Evolutionary conservation across 2,113 vertebrate species (phyloP), one percentile per base, ranked within the genome.

Genomic region (Nycticebus coucang): DNA sequence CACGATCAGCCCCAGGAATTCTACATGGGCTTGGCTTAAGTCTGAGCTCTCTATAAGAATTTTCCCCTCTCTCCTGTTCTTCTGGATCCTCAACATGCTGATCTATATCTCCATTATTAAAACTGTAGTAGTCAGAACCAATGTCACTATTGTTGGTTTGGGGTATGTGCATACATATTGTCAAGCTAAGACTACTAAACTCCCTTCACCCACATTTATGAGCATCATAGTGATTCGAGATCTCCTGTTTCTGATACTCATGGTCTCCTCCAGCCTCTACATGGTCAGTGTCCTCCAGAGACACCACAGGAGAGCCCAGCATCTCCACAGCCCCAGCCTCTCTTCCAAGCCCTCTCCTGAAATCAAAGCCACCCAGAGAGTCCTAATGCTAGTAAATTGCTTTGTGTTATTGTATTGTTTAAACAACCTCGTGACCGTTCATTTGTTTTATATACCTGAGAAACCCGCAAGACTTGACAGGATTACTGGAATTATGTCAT

Each of bases 171-270:
- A 71, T 0, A 2, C 17, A 0, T 33, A 72, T 21, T 91, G 74
- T 41, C 26, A 57, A 26, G 21, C 5, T 0, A 53, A 13, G 7
- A 9, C 41, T 53, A 7, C 9, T 26, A 5, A 17, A 1, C 4
- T 21, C 0, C 9, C 17, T 21, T 21, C 26, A 19, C 1, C 0
- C 0, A 14, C 9, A 21, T 80, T 21, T 53, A 0, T 71, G 9
- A 80, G 24, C 17, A 11, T 2, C 6, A 3, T 78, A 0, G 0
- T 93, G 7, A 55, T 35, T 45, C 45, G 4, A 18, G 80, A 72
- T 30, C n/a, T 79, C 2, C 19, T 87, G 18, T 74, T 87, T 74
- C 21, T 91, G 89, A 9, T 21, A 26, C 57, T 95, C 33, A 80
- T 68, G 74, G 28, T 86, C 8, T 45, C 41, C 21, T 86, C 87